Evolutionary conservation across 1,140 invertebrate species (phyloP), one percentile per base, ranked within the genome.

Genomic region (Catajapyx aquilonaris): DNA sequence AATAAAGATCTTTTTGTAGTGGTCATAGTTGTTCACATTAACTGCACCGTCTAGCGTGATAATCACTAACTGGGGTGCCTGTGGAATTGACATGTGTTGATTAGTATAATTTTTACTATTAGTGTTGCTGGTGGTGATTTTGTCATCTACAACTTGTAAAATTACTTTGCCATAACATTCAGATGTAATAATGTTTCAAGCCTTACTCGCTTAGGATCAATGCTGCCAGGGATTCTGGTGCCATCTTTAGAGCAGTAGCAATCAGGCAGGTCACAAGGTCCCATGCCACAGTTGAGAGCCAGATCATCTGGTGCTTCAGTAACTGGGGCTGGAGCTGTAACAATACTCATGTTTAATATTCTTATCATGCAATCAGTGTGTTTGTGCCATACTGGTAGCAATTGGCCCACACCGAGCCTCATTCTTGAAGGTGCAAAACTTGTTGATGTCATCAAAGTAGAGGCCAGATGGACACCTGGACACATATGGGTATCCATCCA

Each of bases 161-260:
- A n/a, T n/a, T n/a, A n/a, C n/a, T n/a, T n/a, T n/a, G n/a, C n/a
- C n/a, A n/a, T n/a, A n/a, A n/a, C n/a, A n/a, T n/a, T n/a, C n/a
- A n/a, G 11, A 10, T 7, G n/a, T 20, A n/a, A 11, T 41, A 30
- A 17, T 19, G 23, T 25, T 11, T n/a, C 11, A 5, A 20, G 39
- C 51, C 53, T 69, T 62, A 85, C 83, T 47, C 85, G 73, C 52
- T 80, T 71, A 10, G 77, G 70, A 34, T 79, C 71, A 20, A 87
- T 58, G 22, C 70, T 73, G 23, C 80, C 83, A 2, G 85, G 85
- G 46, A 88, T 81, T 20, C 70, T 55, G 1, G 84, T 88, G 5
- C 84, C 85, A 59, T 91, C 84, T 50, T 79, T 78, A 4, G 84
- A 87, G 54, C 88, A 94, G 57, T 80, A 91, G 52, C 90, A 95